Percentiles rank a stretch among this genome's conserved stretches.
phyloP scores from a whole-genome alignment of 2,888 invertebrate species.

The Synergus umbraculus region DNA sequence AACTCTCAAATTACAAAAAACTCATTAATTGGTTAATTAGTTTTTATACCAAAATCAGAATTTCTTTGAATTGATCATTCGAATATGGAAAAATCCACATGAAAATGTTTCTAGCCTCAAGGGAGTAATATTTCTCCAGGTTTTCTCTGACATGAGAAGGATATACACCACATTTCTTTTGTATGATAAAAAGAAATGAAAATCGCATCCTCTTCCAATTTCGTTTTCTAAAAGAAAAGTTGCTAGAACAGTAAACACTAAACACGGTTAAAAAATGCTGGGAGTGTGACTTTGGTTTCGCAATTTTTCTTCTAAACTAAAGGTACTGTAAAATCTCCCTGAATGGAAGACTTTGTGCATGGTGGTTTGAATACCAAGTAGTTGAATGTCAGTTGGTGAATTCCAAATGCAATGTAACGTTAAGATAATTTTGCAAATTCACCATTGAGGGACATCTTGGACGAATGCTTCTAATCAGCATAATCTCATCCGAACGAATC shows the following conservation, averaged over 20 bases:
- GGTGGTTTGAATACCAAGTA: constrained; percentile 20
- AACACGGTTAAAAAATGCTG: not conserved
- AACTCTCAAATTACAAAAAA: not conserved
- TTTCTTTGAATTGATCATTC: not conserved
- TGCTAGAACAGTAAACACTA: constrained; percentile 7
- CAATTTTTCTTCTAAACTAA: constrained; percentile 10
- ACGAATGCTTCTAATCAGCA: not conserved
- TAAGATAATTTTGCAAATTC: constrained; percentile 24
- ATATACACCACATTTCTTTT: not conserved
- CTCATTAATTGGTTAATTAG: not conserved
- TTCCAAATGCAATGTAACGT: constrained; percentile 22
- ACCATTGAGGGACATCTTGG: not conserved
- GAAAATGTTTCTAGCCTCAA: not conserved
- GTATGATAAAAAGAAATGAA: not conserved
- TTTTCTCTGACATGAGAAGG: not conserved
- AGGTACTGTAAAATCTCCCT: not conserved
- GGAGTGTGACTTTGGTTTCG: not conserved
- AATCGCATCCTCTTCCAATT: not conserved
- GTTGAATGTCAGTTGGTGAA: not conserved
- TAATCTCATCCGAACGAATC: not conserved
- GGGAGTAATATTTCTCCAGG: not conserved
- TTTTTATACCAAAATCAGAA: not conserved
- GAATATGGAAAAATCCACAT: not conserved
- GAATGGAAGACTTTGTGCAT: not conserved
- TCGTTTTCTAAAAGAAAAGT: not conserved